Base-by-base conservation (phyloP, 2,888 invertebrate species). In the Zonitis immaculata region DNA sequence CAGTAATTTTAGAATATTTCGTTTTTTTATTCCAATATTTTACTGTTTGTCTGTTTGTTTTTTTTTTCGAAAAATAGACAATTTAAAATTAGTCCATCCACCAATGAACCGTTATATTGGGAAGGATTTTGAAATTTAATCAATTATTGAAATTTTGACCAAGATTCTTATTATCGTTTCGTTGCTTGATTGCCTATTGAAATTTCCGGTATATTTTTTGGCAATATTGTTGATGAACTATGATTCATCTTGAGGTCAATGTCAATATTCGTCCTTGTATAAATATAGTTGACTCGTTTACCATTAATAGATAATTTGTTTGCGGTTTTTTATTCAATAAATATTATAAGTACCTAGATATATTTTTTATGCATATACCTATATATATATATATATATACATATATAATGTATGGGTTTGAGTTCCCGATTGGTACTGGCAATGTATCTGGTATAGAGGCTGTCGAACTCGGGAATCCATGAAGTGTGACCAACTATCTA, bases 381-480 rank as follows among this genome's bases (percentile, higher is more conserved):
- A 25, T 6, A 6, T 25, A 25, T 25, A 25, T 25, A 27, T 27
- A 9, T 35, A 5, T 18, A 5, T n/a, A n/a, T n/a, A n/a, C n/a
- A n/a, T n/a, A n/a, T n/a, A n/a, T n/a, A n/a, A n/a, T n/a, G n/a
- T 3, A 18, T 35, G 35, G 16, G 9, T 35, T 35, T 35, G 0
- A 35, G 35, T 18, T 35, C 35, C 44, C 49, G 55, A 47, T 51
- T 48, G 39, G 49, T 50, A 51, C 52, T 52, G 51, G 9, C 9
- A 46, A 56, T 49, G 49, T 47, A 48, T 56, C 57, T 55, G 44
- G 49, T 52, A 52, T 52, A 51, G 56, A 61, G 64, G 62, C 61
- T 65, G 63, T 59, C 64, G 64, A 65, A 63, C 63, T 57, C 59
- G 52, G 56, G 51, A 62, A 59, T 61, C 63, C 60, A 58, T 61